A percentile compares a stretch with the other conserved stretches of the same genome.
These are phyloP conservation scores for Procambarus virginalis DNA, from an alignment of 1,140 invertebrate species.

Conservation along the genomic window DNA sequence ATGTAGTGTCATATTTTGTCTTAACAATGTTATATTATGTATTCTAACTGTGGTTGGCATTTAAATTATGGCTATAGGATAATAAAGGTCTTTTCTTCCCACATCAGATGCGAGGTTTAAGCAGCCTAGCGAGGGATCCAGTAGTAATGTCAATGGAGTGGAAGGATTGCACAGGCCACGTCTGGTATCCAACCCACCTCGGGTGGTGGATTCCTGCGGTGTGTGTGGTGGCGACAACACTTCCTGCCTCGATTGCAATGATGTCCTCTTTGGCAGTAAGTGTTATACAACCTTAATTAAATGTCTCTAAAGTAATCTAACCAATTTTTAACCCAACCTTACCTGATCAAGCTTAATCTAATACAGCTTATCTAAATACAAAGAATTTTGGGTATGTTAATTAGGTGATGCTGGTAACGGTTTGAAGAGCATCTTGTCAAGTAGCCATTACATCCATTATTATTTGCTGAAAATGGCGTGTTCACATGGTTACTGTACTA, in stretches of 20 bases:
- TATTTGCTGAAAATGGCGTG: too few relatives aligned
- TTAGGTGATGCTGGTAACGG: too few relatives aligned
- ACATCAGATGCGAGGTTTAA: background rate
- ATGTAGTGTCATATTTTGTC: too few relatives aligned
- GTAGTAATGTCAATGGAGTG: background rate
- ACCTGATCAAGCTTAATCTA: too few relatives aligned
- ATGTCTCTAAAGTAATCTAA: too few relatives aligned
- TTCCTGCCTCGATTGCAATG: conserved; percentile 38
- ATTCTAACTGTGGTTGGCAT: background rate
- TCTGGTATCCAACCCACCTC: background rate
- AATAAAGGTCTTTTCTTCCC: background rate
- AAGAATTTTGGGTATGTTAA: too few relatives aligned
- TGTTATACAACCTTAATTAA: background rate
- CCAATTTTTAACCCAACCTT: too few relatives aligned
- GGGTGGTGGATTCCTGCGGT: conserved; percentile 36
- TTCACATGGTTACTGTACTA: too few relatives aligned
- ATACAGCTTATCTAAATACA: too few relatives aligned
- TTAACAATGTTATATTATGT: too few relatives aligned
- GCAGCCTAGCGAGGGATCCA: conserved; percentile 18
- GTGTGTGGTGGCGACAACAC: conserved; percentile 39
- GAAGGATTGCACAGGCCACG: conserved; percentile 38
- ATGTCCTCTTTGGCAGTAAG: conserved; percentile 43
- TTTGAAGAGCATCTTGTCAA: too few relatives aligned
- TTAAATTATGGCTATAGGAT: background rate
- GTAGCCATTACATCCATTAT: too few relatives aligned